These are phyloP conservation scores for Erythrolamprus reginae DNA, from an alignment of 2,113 vertebrate species.

Conservation along the genomic window DNA sequence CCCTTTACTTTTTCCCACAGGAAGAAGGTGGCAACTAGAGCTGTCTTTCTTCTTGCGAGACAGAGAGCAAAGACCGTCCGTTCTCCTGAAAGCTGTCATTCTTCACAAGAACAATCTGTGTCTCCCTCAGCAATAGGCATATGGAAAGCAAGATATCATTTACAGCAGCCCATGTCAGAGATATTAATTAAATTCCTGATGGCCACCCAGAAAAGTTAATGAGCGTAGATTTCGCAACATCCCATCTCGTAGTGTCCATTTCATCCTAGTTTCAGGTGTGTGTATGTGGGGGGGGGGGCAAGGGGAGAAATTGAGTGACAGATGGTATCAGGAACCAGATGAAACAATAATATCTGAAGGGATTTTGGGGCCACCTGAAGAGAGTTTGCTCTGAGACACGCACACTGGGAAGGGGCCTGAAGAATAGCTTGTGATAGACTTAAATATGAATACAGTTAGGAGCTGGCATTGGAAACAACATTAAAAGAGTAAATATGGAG, in stretches of 20 bases:
- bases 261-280: conserved; percentile 10
- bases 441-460: background rate
- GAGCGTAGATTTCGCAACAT: conserved; percentile 49
- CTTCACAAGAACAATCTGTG: conserved; percentile 44
- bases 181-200: conserved; percentile 53
- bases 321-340: background rate
- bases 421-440: background rate
- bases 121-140: conserved; percentile 59
- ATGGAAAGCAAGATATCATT: conserved; percentile 35
- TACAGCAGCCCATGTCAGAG: conserved; percentile 31
- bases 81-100: conserved; percentile 52
- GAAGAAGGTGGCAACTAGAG: conserved; percentile 58
- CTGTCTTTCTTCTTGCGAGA: conserved; percentile 56
- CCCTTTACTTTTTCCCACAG: conserved; percentile 52
- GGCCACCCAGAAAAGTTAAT: conserved; percentile 51
- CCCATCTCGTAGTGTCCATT: conserved; percentile 24
- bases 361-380: background rate
- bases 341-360: background rate
- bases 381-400: background rate
- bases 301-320: conserved; percentile 1
- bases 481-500: background rate
- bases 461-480: background rate
- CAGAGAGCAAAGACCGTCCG: conserved; percentile 46
- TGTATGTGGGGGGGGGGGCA: conserved; percentile 14
- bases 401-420: background rate